Conservation (phyloP, 2,797 vertebrate genomes). For the Carduelis carduelis region DNA sequence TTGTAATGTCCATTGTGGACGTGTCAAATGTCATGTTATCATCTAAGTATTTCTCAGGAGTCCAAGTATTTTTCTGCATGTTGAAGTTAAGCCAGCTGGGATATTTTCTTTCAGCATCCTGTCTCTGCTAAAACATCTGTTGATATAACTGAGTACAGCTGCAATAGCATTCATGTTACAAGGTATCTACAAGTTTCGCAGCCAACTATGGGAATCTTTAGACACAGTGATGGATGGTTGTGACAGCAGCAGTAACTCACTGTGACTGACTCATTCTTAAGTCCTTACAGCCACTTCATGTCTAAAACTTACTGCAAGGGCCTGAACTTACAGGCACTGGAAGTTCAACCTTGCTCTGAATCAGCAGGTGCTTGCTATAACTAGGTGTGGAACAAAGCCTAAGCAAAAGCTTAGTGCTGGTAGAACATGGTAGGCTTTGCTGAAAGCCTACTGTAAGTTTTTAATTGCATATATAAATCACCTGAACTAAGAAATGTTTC, state of each 20-base stretch:
- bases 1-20: not conserved
- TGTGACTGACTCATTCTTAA: not conserved
- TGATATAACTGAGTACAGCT: not conserved
- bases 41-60: not conserved
- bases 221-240: not conserved
- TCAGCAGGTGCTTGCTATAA: not conserved
- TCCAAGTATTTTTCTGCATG: not conserved
- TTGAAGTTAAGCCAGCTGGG: not conserved
- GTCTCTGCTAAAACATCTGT: not conserved
- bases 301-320: not conserved
- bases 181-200: not conserved
- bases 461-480: not conserved
- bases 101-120: not conserved
- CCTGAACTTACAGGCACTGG: not conserved
- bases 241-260: not conserved
- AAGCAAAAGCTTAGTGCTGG: not conserved
- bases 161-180: not conserved
- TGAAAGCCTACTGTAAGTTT: not conserved
- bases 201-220: not conserved
- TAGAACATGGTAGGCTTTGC: not conserved
- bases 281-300: not conserved
- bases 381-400: not conserved
- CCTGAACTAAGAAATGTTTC: not conserved
- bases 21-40: not conserved
- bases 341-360: not conserved